Percentiles rank a stretch among this genome's conserved stretches.
phyloP scores from a whole-genome alignment of 2,888 invertebrate genomes.

The Mylabris sibirica region DNA sequence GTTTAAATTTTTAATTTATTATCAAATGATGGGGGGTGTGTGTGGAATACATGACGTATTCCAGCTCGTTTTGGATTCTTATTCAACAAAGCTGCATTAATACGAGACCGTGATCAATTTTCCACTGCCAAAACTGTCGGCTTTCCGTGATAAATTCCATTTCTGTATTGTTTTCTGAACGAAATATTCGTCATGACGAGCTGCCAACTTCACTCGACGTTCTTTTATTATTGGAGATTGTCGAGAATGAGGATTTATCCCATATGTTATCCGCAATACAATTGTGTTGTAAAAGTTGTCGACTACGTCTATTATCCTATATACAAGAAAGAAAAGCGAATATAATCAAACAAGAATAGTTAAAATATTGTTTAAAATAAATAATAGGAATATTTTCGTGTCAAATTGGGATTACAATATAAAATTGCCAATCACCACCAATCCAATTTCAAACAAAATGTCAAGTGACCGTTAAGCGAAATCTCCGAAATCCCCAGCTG shows the following conservation, averaged over 20 bases:
- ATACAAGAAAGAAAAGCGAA: constrained; percentile 13
- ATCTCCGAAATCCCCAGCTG: constrained; percentile 59
- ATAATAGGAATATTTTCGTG: neutral
- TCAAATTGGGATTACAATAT: constrained; percentile 27
- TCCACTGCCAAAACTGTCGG: constrained; percentile 52
- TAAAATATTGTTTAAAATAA: neutral
- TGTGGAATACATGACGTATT: constrained; percentile 20
- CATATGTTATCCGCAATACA: constrained; percentile 46
- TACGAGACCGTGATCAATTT: constrained; percentile 51
- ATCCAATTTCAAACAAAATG: constrained; percentile 60
- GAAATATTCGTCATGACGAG: constrained; percentile 54
- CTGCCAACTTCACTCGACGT: constrained; percentile 52
- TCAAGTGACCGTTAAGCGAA: constrained; percentile 59
- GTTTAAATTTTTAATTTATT: constrained; percentile 22
- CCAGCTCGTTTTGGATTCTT: constrained; percentile 29
- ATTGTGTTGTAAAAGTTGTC: constrained; percentile 44
- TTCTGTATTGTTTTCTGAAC: constrained; percentile 52
- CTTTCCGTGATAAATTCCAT: constrained; percentile 54
- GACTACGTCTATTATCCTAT: constrained; percentile 37
- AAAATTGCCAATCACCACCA: constrained; percentile 45
- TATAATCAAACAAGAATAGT: neutral
- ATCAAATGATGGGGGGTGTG: constrained; percentile 17
- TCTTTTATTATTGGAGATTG: constrained; percentile 47
- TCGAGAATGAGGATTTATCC: constrained; percentile 47
- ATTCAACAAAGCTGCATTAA: constrained; percentile 37